Base-by-base conservation (phyloP, 2,888 invertebrate species). In the Erynnis tages region DNA sequence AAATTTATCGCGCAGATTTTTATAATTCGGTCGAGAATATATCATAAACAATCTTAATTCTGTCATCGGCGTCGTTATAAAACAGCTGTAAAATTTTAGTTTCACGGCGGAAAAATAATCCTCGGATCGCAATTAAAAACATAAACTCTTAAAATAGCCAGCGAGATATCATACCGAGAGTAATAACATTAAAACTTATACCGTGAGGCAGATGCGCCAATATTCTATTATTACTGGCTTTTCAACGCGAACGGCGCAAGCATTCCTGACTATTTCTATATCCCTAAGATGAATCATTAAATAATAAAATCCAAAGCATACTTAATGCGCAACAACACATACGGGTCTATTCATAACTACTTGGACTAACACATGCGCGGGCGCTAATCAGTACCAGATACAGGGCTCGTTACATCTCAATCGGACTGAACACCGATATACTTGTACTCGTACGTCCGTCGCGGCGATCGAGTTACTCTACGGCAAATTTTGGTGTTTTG, bases 251-350 rank as follows among this genome's bases (percentile, higher is more conserved):
- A 82, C 81, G 71, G 76, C 78, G 75, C 78, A 78, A 82, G 77
- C 85, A 87, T 86, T 88, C 87, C 85, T 73, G 74, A 85, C 88
- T 88, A 87, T 88, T 89, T 88, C 88, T 82, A 89, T 82, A 89
- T 82, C 82, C 85, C 84, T 82, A 82, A 86, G 85, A 87, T 90
- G 89, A 90, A 83, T 89, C 89, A 89, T 88, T 89, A 88, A 88
- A 88, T 89, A 88, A 89, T 89, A 88, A 90, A 89, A 90, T 88
- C 78, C 67, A 81, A 85, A 86, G 87, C 87, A 79, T 80, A 87
- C 88, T 88, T 88, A 88, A 88, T 87, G 85, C 88, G 75, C 79
- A 74, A 77, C 79, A 84, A 82, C 79, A 81, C 77, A 76, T 70
- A 73, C 70, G 72, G 71, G 69, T 77, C 76, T 84, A 80, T 85